A percentile compares a stretch with the other conserved stretches of the same genome.
phyloP scores from a whole-genome alignment of 2,888 invertebrate species.

The Lingula anatina region DNA sequence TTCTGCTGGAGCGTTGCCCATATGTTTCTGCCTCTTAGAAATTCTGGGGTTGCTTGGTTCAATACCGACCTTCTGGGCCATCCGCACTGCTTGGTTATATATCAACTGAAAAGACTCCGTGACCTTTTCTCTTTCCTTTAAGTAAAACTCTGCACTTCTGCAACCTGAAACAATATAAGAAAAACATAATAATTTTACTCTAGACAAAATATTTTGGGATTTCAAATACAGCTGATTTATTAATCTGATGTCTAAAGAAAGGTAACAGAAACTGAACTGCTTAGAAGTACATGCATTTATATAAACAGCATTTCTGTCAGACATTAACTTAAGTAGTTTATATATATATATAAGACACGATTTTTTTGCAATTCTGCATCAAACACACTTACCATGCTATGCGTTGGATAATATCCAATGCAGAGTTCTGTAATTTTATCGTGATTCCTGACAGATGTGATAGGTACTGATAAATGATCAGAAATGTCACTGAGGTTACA shows the following conservation, averaged over 20 bases:
- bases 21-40: constrained; percentile 1
- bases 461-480: constrained; percentile 4
- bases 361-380: no score
- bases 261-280: no score
- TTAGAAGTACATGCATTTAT: no score
- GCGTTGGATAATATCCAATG: constrained; percentile 2
- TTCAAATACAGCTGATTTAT: no score
- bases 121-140: not conserved
- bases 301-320: no score
- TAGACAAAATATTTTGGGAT: no score
- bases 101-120: not conserved
- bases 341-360: no score
- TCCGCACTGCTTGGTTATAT: constrained; percentile 3
- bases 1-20: not conserved
- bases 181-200: no score
- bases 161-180: no score
- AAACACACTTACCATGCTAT: not conserved
- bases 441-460: constrained; percentile 5
- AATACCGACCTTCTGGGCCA: constrained; percentile 4
- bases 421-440: constrained; percentile 3
- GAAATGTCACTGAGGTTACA: constrained; percentile 1
- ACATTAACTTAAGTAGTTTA: no score
- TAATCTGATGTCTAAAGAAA: no score
- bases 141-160: not conserved
- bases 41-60: constrained; percentile 1